Evolutionary conservation across 1,140 invertebrate species (phyloP).

Genomic region (Drosophila mayri): DNA sequence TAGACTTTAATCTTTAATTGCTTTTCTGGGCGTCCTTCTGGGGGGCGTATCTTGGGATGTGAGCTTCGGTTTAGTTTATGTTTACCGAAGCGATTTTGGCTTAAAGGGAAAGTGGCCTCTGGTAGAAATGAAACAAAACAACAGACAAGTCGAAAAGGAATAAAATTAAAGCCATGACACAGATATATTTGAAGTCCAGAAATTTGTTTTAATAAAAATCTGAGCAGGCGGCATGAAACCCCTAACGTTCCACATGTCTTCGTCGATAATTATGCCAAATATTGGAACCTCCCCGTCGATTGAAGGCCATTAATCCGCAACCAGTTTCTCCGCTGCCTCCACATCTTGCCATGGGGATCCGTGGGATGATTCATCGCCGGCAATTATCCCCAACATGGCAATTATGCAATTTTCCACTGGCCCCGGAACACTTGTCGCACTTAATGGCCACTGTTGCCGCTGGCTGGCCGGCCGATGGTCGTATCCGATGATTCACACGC

Average conservation of each 20-base stretch:
- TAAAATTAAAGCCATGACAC: not conserved
- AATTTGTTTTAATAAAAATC: not conserved
- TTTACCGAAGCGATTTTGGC: conserved; percentile 22
- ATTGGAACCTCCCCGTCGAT: conserved; percentile 18
- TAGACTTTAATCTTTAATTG: conserved; percentile 76
- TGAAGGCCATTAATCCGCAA: conserved; percentile 32
- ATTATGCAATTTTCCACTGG: conserved; percentile 73
- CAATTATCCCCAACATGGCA: conserved; percentile 51
- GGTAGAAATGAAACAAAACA: not conserved
- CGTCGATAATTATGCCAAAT: conserved; percentile 19
- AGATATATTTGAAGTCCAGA: not conserved
- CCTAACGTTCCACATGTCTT: conserved; percentile 10
- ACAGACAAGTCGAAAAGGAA: not conserved
- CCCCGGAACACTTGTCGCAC: conserved; percentile 68
- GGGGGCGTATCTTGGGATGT: not conserved
- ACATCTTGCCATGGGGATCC: conserved; percentile 23
- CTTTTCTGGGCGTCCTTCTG: conserved; percentile 41
- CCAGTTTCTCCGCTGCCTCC: conserved; percentile 14
- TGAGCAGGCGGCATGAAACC: not conserved
- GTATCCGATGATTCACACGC: conserved; percentile 67
- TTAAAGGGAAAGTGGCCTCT: conserved; percentile 5
- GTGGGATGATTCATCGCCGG: conserved; percentile 52
- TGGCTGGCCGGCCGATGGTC: conserved; percentile 9
- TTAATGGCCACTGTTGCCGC: conserved; percentile 52
- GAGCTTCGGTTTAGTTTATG: conserved; percentile 20